Evolutionary conservation across 2,113 vertebrate species (phyloP), one percentile per base, ranked within the genome.

Genomic region (Syngnathus typhle): DNA sequence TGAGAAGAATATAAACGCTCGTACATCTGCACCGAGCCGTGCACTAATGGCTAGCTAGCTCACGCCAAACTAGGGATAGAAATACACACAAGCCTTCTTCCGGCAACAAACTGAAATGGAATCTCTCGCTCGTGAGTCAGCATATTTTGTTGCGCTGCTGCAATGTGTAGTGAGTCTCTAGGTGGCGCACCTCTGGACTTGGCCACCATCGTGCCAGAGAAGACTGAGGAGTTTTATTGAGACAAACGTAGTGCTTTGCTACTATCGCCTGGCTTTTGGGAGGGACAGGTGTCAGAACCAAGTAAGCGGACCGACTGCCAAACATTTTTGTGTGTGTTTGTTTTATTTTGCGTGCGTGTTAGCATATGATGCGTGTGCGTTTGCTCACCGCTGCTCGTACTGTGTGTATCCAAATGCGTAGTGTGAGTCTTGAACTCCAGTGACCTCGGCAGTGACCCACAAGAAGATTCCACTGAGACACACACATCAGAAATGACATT

Each of bases 381-480:
- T 21, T 18, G 12, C 60, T 62, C 62, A 64, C 60, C 21, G 5
- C 7, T 8, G 60, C 11, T 44, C 16, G 11, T 23, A 41, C 44
- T 3, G 3, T 49, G 62, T 37, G 44, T 37, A 16, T 51, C 60
- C 41, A 58, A 58, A 58, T 32, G 1, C 1, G 15, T 21, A 2
- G 76, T 75, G 36, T 67, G 68, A 36, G 71, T 15, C 43, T 70
- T 88, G 44, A 88, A 64, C 64, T 91, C 89, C 10, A 74, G 39
- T 1, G 86, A 88, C 65, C 84, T 90, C 78, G 75, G 87, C 61
- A 85, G 49, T 21, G 88, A 90, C 65, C 87, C 77, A 0, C 76
- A 72, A 5, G 85, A 89, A 1, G 75, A 59, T 78, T 90, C 86
- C 76, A 91, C 91, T 91, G 74, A 69, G 6, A 82, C 39, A 70